Base-by-base conservation (phyloP, 2,797 vertebrate genomes). In the Huso huso region DNA sequence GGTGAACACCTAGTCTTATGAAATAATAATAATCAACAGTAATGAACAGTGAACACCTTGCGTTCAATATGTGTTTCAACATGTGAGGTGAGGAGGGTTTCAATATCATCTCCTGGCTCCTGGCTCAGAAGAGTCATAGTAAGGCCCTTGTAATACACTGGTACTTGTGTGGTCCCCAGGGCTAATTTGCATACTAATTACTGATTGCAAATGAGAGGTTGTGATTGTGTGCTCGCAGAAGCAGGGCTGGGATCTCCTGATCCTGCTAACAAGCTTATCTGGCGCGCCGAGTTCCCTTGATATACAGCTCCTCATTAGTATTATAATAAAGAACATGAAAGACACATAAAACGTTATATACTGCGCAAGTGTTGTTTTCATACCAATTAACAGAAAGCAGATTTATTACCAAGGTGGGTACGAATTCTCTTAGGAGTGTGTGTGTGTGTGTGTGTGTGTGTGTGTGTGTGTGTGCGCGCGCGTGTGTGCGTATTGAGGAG, bases 121-220 rank as follows among this genome's bases (percentile, higher is more conserved):
- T 49, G 64, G 88, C 88, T 90, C 87, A 92, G 88, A 94, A 92
- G 90, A 93, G 93, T 80, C 93, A 95, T 97, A 98, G 98, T 98
- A 95, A 98, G 95, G 90, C 93, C 89, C 94, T 96, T 97, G 94
- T 99, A 97, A 98, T 97, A 99, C 96, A 98, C 95, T 97, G 89
- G 93, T 96, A 95, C 94, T 94, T 92, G 94, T 97, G 95, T 95
- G 95, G 93, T 99, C 96, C 93, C 89, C 77, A 89, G 93, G 94
- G 94, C 93, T 98, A 94, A 99, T 98, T 98, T 97, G 94, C 96
- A 99, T 99, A 97, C 94, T 98, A 99, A 99, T 99, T 99, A 98
- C 96, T 90, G 92, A 93, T 95, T 97, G 95, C 94, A 96, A 99
- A 99, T 97, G 87, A 93, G 92, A 90, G 89, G 83, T 61, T 72